A percentile compares a stretch with the other conserved stretches of the same genome.
Evolutionary conservation across 1,140 invertebrate genomes (phyloP).

Genomic region (Listronotus bonariensis): DNA sequence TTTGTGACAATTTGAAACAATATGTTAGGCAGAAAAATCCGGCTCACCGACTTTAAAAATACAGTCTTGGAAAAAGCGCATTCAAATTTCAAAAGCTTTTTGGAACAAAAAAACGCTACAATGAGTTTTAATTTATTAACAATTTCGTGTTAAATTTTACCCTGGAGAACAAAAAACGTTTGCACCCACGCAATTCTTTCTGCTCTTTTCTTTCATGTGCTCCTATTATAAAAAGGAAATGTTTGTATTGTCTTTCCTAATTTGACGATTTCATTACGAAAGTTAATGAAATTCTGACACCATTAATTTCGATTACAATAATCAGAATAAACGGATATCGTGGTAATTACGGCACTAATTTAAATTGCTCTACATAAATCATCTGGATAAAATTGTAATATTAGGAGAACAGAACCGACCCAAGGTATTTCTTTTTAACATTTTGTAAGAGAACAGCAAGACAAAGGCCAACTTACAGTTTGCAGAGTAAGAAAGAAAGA

Average conservation of each 20-base stretch:
- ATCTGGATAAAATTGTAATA: slow-evolving; percentile 44
- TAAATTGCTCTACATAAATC: slow-evolving; percentile 49
- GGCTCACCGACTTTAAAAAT: too few species aligned
- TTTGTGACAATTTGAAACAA: too few species aligned
- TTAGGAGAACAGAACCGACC: slow-evolving; percentile 37
- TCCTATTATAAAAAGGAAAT: slow-evolving; percentile 38
- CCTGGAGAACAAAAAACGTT: too few species aligned
- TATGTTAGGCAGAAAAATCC: too few species aligned
- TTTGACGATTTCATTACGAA: slow-evolving; percentile 11
- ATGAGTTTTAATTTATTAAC: too few species aligned
- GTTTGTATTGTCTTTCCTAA: slow-evolving; percentile 39
- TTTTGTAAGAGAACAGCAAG: too few species aligned
- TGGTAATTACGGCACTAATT: slow-evolving; percentile 12
- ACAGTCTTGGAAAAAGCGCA: too few species aligned
- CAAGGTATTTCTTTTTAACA: neutral
- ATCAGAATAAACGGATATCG: neutral
- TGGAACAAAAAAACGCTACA: too few species aligned
- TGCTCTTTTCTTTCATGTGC: slow-evolving; percentile 4
- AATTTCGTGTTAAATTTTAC: too few species aligned
- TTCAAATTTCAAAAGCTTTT: too few species aligned
- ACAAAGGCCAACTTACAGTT: too few species aligned
- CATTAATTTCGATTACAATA: neutral
- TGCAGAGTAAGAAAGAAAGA: too few species aligned
- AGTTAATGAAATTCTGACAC: neutral
- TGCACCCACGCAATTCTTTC: neutral